A percentile compares a stretch with the other conserved stretches of the same genome.
These are phyloP conservation scores for Spongilla lacustris DNA, from an alignment of 37 sponge, comb jelly and placozoan species.

Conservation along the genomic window DNA sequence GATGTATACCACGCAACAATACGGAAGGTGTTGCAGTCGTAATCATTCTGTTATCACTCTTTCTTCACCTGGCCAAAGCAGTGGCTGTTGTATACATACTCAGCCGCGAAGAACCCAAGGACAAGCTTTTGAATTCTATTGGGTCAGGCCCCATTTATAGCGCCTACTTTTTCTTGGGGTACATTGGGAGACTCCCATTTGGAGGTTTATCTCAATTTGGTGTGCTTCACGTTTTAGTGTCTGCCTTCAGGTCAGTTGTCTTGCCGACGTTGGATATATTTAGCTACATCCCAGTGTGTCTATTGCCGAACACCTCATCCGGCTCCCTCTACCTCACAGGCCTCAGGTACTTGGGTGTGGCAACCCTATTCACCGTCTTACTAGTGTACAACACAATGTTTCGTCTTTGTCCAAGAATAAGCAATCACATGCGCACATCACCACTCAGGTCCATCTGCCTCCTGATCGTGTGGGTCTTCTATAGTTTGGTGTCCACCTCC, in stretches of 20 bases:
- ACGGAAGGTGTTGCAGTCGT: background rate
- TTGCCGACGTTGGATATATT: constrained; percentile 1
- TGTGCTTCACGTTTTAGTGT: background rate
- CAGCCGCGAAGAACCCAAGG: background rate
- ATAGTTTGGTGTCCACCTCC: background rate
- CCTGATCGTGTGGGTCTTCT: constrained; percentile 6
- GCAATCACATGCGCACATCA: background rate
- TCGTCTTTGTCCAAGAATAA: background rate
- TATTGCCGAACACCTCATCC: background rate
- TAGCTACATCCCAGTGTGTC: constrained; percentile 11
- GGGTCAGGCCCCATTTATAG: constrained; percentile 17
- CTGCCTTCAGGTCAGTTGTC: background rate
- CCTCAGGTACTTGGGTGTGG: background rate
- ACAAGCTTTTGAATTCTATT: background rate
- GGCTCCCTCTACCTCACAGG: background rate
- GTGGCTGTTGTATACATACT: background rate
- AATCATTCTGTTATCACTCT: background rate
- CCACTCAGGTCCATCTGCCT: constrained; percentile 19
- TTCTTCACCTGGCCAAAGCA: background rate
- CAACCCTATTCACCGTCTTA: background rate
- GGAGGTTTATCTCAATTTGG: background rate
- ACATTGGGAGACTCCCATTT: background rate
- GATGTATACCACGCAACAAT: background rate
- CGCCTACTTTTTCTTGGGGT: background rate
- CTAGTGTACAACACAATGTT: background rate